Percentiles rank a stretch among this genome's conserved stretches.
Evolutionary conservation across 1,140 invertebrate species (phyloP).

Genomic region (Gyrodactylus bullatarudis): DNA sequence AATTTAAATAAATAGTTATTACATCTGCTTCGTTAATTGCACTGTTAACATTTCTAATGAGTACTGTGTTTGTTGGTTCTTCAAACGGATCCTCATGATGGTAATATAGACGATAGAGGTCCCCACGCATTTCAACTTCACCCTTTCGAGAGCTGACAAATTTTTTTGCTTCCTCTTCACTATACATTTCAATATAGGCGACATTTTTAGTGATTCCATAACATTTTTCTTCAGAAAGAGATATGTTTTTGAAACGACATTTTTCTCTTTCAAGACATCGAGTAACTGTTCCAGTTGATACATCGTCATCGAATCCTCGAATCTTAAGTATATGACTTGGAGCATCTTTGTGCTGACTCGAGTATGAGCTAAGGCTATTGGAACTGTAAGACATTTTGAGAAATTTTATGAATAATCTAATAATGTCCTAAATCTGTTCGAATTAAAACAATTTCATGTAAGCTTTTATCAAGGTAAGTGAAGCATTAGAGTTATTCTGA

Average conservation of each 20-base stretch:
- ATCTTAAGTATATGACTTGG: background rate
- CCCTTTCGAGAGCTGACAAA: slow-evolving; percentile 55
- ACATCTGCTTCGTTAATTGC: slow-evolving; percentile 1
- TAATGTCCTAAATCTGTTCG: no score
- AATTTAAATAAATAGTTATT: background rate
- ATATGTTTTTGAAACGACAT: slow-evolving; percentile 1
- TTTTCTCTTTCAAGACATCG: background rate
- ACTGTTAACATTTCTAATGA: background rate
- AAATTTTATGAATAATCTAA: no score
- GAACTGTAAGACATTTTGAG: no score
- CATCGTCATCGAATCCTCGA: background rate
- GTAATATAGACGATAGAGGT: slow-evolving; percentile 12
- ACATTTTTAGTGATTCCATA: background rate
- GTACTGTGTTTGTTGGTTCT: background rate
- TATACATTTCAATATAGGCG: slow-evolving; percentile 4
- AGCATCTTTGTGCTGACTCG: slow-evolving; percentile 8
- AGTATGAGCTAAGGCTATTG: no score
- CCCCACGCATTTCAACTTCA: slow-evolving; percentile 33
- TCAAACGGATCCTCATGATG: slow-evolving; percentile 16
- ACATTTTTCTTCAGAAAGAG: background rate
- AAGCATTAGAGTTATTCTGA: no score
- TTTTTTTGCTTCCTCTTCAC: slow-evolving; percentile 43
- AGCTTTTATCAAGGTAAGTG: no score
- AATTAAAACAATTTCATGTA: no score
- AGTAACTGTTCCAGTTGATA: background rate